Percentiles rank a stretch among this genome's conserved stretches.
phyloP scores from a whole-genome alignment of 2,888 invertebrate species.

The Nomada ruficornis region DNA sequence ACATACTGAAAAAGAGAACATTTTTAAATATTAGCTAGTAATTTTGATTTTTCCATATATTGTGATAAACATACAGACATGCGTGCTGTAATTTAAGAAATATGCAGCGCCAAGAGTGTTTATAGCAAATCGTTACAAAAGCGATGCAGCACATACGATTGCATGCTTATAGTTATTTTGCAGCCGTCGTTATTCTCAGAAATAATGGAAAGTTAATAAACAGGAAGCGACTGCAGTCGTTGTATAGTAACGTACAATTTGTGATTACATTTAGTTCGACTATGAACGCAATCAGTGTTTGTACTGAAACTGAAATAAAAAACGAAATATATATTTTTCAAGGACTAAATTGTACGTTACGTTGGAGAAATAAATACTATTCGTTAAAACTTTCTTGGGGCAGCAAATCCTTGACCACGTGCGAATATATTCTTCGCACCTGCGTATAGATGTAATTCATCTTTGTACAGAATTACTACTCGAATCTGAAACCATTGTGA shows the following conservation, averaged over 20 bases:
- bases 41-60: no score
- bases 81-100: not conserved
- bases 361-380: no score
- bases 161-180: conserved; percentile 9
- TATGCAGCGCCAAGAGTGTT: not conserved
- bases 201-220: conserved; percentile 27
- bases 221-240: not conserved
- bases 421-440: no score
- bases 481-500: no score
- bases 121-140: not conserved
- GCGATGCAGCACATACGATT: not conserved
- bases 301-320: not conserved
- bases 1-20: not conserved
- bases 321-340: not conserved
- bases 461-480: no score
- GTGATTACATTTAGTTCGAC: not conserved
- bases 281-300: not conserved
- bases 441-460: no score
- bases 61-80: not conserved
- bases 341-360: no score
- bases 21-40: no score
- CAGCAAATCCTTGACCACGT: no score
- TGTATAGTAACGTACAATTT: not conserved
- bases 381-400: no score
- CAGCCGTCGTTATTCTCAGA: conserved; percentile 24